These are phyloP conservation scores for Anastrepha obliqua DNA, from an alignment of 1,140 invertebrate species.

Conservation along the genomic window DNA sequence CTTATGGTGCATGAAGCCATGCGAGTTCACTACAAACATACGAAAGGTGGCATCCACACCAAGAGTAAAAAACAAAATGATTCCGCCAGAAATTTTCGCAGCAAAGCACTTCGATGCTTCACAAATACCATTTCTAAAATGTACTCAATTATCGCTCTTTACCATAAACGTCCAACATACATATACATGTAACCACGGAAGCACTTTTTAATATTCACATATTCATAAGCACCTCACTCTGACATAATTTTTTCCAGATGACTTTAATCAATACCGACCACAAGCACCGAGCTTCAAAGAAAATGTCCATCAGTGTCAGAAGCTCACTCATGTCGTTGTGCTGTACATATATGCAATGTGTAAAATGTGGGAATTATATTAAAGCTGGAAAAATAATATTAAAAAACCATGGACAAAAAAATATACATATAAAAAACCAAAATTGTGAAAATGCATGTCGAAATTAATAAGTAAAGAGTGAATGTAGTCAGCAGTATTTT, in stretches of 20 bases:
- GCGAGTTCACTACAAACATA: too few species aligned
- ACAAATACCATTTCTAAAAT: too few species aligned
- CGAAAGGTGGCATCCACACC: too few species aligned
- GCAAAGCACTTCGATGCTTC: too few species aligned
- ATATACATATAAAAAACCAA: constrained; percentile 3
- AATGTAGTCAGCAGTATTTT: not conserved
- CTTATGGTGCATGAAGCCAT: too few species aligned
- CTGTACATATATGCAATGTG: not conserved
- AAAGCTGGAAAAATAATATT: not conserved
- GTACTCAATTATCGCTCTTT: too few species aligned
- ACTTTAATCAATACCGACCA: constrained; percentile 13
- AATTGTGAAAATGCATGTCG: not conserved
- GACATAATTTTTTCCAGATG: constrained; percentile 9
- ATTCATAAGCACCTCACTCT: too few species aligned
- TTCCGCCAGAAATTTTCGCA: too few species aligned
- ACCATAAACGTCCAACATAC: too few species aligned
- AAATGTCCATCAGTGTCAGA: not conserved
- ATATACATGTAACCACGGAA: too few species aligned
- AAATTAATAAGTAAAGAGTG: not conserved
- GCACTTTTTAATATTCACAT: too few species aligned
- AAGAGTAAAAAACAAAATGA: too few species aligned
- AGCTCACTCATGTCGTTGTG: not conserved
- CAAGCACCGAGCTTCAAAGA: not conserved
- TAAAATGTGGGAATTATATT: not conserved
- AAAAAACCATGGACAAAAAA: not conserved